Base-by-base conservation (phyloP, 2,888 invertebrate genomes). In the Gerris lacustris region DNA sequence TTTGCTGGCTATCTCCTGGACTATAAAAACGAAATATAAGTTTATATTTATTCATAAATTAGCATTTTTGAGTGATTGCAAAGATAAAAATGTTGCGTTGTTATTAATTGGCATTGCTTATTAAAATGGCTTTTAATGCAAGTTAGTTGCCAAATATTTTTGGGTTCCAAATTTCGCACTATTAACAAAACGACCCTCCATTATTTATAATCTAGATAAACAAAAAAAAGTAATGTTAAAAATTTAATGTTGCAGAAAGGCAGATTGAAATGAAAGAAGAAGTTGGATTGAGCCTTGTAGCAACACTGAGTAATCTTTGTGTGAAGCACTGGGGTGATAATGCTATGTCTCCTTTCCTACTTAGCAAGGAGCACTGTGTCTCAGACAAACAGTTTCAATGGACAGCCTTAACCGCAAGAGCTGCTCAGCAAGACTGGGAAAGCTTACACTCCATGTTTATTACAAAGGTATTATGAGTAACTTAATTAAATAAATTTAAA, bases 341-440 rank as follows among this genome's bases (percentile, higher is more conserved):
- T 66, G 80, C 82, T 72, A 81, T 82, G 79, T 85, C 86, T 0
- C 86, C 87, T 0, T 79, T 82, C 67, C 83, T 83, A 0, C 77
- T 87, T 0, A 83, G 82, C 71, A 84, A 84, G 72, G 79, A 84
- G 69, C 87, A 86, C 77, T 79, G 80, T 63, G 79, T 83, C 68
- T 81, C 80, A 81, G 84, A 82, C 0, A 81, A 86, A 2, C 88
- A 89, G 73, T 88, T 87, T 76, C 88, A 90, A 75, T 89, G 88
- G 86, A 86, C 87, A 0, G 87, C 86, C 0, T 77, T 90, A 0
- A 86, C 86, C 73, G 86, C 86, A 0, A 84, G 86, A 77, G 86
- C 86, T 0, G 83, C 83, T 64, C 77, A 82, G 1, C 82, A 83
- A 71, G 84, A 85, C 62, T 88, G 88, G 88, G 84, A 86, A 0